A percentile compares a stretch with the other conserved stretches of the same genome.
These are phyloP conservation scores for Amblyjoppa proteus DNA, from an alignment of 2,888 invertebrate species.

Conservation along the genomic window DNA sequence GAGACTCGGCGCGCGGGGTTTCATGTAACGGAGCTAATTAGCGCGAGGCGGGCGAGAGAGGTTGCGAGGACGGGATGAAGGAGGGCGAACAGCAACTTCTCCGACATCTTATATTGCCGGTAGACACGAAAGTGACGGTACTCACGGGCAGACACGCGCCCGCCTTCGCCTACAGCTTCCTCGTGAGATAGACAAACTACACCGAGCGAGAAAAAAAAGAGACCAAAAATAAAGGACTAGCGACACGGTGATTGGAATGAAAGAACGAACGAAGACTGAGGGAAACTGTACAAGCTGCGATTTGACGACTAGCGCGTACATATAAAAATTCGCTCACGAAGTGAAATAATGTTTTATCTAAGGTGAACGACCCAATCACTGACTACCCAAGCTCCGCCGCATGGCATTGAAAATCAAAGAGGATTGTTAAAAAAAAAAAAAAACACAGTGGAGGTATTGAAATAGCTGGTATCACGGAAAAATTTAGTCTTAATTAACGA, in stretches of 20 bases:
- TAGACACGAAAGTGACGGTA: conserved; percentile 69
- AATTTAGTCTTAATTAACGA: no score
- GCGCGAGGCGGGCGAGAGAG: conserved; percentile 60
- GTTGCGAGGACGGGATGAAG: conserved; percentile 30
- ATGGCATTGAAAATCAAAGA: no score
- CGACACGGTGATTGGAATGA: background rate
- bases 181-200: conserved; percentile 20
- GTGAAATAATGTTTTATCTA: no score
- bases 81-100: conserved; percentile 49
- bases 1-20: conserved; percentile 60
- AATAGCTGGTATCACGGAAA: no score
- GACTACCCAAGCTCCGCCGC: no score
- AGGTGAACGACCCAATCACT: no score
- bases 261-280: background rate
- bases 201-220: conserved; percentile 7
- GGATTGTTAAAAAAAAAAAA: no score
- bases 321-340: background rate
- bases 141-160: conserved; percentile 65
- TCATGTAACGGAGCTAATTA: conserved; percentile 73
- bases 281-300: background rate
- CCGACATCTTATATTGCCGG: conserved; percentile 68
- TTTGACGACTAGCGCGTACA: background rate
- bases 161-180: conserved; percentile 39
- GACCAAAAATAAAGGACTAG: background rate
- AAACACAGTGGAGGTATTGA: no score